A percentile compares a stretch with the other conserved stretches of the same genome.
Conservation (phyloP, 2,113 vertebrate genomes). For the Pachyramphus minor region DNA sequence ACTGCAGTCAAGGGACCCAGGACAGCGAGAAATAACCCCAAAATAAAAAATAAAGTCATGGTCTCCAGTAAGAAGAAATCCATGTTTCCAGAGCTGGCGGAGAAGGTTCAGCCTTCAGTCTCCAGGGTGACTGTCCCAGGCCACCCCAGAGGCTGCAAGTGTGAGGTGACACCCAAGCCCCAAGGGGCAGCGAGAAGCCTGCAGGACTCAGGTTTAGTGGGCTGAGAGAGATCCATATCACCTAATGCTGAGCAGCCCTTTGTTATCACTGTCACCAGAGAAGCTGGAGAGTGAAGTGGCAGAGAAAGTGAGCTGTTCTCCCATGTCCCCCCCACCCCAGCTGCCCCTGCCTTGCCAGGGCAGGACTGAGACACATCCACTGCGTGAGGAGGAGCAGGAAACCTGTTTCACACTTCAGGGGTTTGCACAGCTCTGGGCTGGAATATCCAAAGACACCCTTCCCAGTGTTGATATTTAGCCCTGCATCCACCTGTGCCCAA, state of each 20-base stretch:
- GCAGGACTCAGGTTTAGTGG: slow-evolving; percentile 16
- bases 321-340: fast-evolving
- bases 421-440: background rate
- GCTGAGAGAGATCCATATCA: slow-evolving; percentile 25
- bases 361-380: background rate
- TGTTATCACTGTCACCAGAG: slow-evolving; percentile 47
- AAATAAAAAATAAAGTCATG: background rate
- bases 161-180: background rate
- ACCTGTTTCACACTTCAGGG: background rate
- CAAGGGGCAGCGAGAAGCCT: background rate
- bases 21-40: background rate
- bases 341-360: background rate
- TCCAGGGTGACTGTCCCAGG: background rate
- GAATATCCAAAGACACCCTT: background rate
- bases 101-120: background rate
- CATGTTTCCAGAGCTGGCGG: fast-evolving
- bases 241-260: background rate
- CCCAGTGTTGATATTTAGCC: background rate
- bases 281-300: background rate
- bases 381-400: background rate
- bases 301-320: slow-evolving; percentile 20
- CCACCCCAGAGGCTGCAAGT: background rate
- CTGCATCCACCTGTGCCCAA: background rate
- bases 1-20: slow-evolving; percentile 8
- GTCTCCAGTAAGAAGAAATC: background rate